Base-by-base conservation (phyloP, 1,140 invertebrate genomes). In the Leptinotarsa undecemlineata region DNA sequence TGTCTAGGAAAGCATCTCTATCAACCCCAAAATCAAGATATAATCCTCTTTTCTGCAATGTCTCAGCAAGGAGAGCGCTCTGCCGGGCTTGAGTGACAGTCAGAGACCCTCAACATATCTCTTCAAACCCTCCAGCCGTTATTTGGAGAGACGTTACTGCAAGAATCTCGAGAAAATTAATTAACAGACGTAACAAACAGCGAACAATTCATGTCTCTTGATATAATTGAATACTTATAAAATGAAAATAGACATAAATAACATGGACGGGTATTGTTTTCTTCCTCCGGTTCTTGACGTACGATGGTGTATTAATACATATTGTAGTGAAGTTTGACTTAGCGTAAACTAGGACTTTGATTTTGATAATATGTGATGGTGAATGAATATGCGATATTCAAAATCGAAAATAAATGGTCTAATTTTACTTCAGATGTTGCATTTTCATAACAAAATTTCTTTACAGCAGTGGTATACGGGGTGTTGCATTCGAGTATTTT, bases 1-100 rank as follows among this genome's bases (percentile, higher is more conserved):
- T 66, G 63, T 66, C 15, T 21, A n/a, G 26, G 3, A 23, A 66
- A 66, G 6, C 63, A 66, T 66, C 26, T 33, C 21, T 23, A 33
- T 66, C 15, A 33, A 33, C 20, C 26, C 21, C 26, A 66, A 66
- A 66, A 17, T 33, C 63, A 66, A 19, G 63, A 66, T 66, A 5
- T 33, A 66, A 66, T 66, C 63, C 63, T 66, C 63, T 66, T 66
- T 66, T 21, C 63, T 66, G 63, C 63, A 66, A 33, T 66, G 63
- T 33, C 63, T 66, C 63, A 21, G 63, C 63, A 33, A 15, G 15
- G 21, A 66, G 6, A 23, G 63, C 26, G 63, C 63, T 20, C 21
- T 66, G n/a, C 26, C 15, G 26, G 26, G 20, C 26, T 66, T 23
- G 63, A 57, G 51, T 57, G 51, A 57, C 51, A 57, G 51, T 57